Evolutionary conservation across 2,888 invertebrate genomes (phyloP).

Genomic region (Atherix ibis): DNA sequence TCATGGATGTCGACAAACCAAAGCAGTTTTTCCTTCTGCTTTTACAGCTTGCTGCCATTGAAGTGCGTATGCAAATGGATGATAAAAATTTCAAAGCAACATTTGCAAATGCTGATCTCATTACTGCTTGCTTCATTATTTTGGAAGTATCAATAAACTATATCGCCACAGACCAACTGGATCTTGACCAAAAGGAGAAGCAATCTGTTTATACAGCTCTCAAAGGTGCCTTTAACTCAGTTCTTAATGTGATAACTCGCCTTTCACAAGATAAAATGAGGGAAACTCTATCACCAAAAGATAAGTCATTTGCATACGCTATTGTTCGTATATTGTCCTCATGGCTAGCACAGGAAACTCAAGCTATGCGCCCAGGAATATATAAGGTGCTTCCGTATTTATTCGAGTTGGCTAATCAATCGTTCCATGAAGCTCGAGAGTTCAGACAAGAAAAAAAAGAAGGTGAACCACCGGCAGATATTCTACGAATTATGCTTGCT

Average conservation of each 20-base stretch:
- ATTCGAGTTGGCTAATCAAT: conserved; percentile 63
- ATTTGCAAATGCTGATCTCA: conserved; percentile 55
- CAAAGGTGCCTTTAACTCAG: conserved; percentile 74
- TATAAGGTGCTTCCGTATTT: conserved; percentile 69
- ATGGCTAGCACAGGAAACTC: conserved; percentile 85
- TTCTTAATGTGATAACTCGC: conserved; percentile 55
- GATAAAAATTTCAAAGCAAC: conserved; percentile 69
- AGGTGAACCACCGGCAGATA: conserved; percentile 42
- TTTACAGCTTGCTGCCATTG: conserved; percentile 77
- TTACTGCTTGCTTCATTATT: conserved; percentile 70
- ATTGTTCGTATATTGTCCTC: conserved; percentile 69
- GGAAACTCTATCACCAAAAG: conserved; percentile 48
- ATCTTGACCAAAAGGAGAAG: conserved; percentile 79
- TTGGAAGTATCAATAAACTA: conserved; percentile 64
- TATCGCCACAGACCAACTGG: conserved; percentile 64
- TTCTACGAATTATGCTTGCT: conserved; percentile 69
- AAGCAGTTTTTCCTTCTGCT: conserved; percentile 67
- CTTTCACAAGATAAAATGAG: conserved; percentile 60
- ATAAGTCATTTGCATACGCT: conserved; percentile 67
- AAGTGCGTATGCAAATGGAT: conserved; percentile 87
- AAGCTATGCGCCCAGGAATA: conserved; percentile 70
- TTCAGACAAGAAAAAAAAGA: conserved; percentile 49
- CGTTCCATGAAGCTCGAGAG: conserved; percentile 56
- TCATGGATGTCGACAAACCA: conserved; percentile 62
- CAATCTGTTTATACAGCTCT: conserved; percentile 79